Conservation (phyloP, 2,797 vertebrate species). For the Phoxinus dragarum region DNA sequence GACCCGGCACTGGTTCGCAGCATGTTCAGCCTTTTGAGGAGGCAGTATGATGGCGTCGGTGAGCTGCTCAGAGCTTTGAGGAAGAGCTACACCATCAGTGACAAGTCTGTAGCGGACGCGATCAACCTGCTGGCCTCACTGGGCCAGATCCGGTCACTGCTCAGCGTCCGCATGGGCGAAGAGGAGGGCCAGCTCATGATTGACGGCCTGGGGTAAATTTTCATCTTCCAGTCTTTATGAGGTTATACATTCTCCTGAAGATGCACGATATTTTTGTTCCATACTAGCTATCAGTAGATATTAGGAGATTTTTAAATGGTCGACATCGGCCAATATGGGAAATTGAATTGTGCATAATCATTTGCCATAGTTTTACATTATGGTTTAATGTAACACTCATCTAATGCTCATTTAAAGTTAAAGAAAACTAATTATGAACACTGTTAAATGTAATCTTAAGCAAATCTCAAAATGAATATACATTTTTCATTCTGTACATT, state of each 20-base stretch:
- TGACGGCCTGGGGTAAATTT: conserved; percentile 91
- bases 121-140: conserved; percentile 91
- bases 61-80: conserved; percentile 91
- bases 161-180: conserved; percentile 95
- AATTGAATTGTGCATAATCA: background rate
- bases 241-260: background rate
- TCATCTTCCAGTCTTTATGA: background rate
- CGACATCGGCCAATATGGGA: background rate
- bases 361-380: background rate
- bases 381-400: background rate
- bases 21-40: conserved; percentile 93
- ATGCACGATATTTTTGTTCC: background rate
- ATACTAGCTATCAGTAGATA: background rate
- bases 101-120: conserved; percentile 90
- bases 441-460: background rate
- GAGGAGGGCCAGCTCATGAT: conserved; percentile 98
- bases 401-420: background rate
- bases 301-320: background rate
- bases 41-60: conserved; percentile 95
- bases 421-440: too few relatives aligned
- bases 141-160: conserved; percentile 94
- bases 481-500: background rate
- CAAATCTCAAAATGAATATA: background rate
- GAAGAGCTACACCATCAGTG: conserved; percentile 95
- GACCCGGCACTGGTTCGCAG: conserved; percentile 90